Evolutionary conservation across 2,888 invertebrate genomes (phyloP).

Genomic region (Latrodectus hesperus): DNA sequence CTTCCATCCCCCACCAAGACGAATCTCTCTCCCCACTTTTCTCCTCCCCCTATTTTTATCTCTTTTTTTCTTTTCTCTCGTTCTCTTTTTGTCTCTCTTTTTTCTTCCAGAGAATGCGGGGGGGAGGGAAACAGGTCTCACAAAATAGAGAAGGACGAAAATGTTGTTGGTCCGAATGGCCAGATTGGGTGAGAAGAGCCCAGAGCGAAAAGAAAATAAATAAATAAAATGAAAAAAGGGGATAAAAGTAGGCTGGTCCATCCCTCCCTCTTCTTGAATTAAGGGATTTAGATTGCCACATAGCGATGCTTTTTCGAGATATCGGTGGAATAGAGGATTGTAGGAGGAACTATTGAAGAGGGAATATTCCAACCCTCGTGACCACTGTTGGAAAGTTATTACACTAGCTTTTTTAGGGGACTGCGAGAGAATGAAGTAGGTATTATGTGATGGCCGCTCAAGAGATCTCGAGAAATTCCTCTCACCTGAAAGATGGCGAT

Average conservation of each 20-base stretch:
- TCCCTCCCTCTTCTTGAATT: constrained; percentile 39
- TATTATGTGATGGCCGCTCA: no score
- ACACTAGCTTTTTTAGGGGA: background rate
- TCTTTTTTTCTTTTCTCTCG: constrained; percentile 28
- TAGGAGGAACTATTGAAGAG: background rate
- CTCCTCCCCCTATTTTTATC: constrained; percentile 24
- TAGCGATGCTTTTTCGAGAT: constrained; percentile 4
- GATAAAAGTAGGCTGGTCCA: background rate
- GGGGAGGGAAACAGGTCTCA: constrained; percentile 2
- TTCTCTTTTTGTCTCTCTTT: constrained; percentile 4
- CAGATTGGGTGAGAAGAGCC: constrained; percentile 54
- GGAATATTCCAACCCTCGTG: background rate
- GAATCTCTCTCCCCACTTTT: background rate
- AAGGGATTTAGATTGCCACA: constrained; percentile 52
- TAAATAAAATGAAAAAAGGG: no score
- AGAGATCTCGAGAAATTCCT: no score
- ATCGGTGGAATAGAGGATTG: background rate
- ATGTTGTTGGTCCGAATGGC: constrained; percentile 58
- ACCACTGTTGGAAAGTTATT: constrained; percentile 33
- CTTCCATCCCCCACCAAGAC: background rate
- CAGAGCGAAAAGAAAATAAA: constrained; percentile 26
- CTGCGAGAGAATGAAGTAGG: background rate
- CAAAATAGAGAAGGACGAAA: constrained; percentile 38
- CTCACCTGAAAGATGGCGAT: no score
- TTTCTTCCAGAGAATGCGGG: constrained; percentile 29